Evolutionary conservation across 1,140 invertebrate genomes (phyloP).

Genomic region (Drosophila kohkoa): DNA sequence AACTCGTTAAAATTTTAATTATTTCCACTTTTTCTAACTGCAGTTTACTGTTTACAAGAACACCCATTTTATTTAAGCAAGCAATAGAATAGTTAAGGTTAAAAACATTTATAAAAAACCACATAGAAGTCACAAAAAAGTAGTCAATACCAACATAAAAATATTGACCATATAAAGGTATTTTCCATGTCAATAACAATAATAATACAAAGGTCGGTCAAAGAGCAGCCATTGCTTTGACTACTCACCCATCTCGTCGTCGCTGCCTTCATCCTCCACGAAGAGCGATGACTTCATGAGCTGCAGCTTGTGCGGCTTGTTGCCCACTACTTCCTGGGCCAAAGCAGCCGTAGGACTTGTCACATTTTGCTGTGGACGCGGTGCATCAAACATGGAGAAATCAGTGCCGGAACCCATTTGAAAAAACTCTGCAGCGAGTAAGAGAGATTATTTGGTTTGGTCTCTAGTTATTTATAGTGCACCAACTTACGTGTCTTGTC

Average conservation of each 20-base stretch:
- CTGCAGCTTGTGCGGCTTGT: slow-evolving; percentile 89
- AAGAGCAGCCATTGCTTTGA: not conserved
- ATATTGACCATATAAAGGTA: too few relatives aligned
- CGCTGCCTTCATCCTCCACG: slow-evolving; percentile 57
- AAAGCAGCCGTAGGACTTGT: slow-evolving; percentile 86
- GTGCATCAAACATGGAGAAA: slow-evolving; percentile 69
- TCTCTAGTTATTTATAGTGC: not conserved
- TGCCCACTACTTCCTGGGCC: slow-evolving; percentile 86
- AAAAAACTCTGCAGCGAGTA: slow-evolving; percentile 62
- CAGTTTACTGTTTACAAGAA: too few relatives aligned
- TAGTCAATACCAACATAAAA: too few relatives aligned
- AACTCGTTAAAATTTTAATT: too few relatives aligned
- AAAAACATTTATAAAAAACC: too few relatives aligned
- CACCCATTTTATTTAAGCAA: too few relatives aligned
- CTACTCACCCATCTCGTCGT: slow-evolving; percentile 47
- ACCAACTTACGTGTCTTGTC: slow-evolving; percentile 72
- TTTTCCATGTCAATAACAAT: slow-evolving; percentile 12
- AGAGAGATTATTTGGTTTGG: not conserved
- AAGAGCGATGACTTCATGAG: slow-evolving; percentile 94
- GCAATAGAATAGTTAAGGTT: too few relatives aligned
- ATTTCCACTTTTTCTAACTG: too few relatives aligned
- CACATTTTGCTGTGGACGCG: slow-evolving; percentile 10
- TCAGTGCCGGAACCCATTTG: slow-evolving; percentile 63
- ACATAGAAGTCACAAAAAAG: too few relatives aligned
- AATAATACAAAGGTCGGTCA: not conserved